phyloP scores from a whole-genome alignment of 2,888 invertebrate genomes.

The Ennomos erosarius region DNA sequence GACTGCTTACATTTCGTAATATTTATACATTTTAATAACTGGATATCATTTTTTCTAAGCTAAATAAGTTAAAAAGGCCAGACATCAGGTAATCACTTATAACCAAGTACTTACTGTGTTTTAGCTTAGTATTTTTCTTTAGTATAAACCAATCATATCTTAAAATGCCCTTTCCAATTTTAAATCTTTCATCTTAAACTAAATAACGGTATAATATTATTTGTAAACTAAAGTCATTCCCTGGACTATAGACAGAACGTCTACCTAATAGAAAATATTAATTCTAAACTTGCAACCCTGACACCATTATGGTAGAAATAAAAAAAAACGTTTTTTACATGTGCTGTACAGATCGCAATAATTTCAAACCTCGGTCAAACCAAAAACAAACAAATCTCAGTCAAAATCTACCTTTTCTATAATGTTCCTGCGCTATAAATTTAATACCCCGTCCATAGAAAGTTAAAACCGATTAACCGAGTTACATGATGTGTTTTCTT shows the following conservation, averaged over 20 bases:
- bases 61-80: too few relatives aligned
- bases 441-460: too few relatives aligned
- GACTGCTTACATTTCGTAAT: too few relatives aligned
- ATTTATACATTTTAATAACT: too few relatives aligned
- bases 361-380: conserved; percentile 7
- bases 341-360: conserved; percentile 15
- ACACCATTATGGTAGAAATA: conserved; percentile 22
- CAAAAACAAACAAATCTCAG: conserved; percentile 21
- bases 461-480: too few relatives aligned
- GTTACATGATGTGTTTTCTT: too few relatives aligned
- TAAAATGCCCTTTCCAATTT: not conserved
- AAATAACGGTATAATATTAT: conserved; percentile 21
- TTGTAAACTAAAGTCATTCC: conserved; percentile 7
- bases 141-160: conserved; percentile 8
- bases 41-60: too few relatives aligned
- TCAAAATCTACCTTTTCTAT: conserved; percentile 10
- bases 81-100: too few relatives aligned
- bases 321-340: not conserved
- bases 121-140: too few relatives aligned
- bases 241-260: conserved; percentile 14
- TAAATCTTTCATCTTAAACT: conserved; percentile 8
- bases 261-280: conserved; percentile 23
- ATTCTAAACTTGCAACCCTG: conserved; percentile 25
- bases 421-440: too few relatives aligned
- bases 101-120: too few relatives aligned